Evolutionary conservation across 2,113 vertebrate genomes (phyloP).

Genomic region (Acrocephalus kingi): DNA sequence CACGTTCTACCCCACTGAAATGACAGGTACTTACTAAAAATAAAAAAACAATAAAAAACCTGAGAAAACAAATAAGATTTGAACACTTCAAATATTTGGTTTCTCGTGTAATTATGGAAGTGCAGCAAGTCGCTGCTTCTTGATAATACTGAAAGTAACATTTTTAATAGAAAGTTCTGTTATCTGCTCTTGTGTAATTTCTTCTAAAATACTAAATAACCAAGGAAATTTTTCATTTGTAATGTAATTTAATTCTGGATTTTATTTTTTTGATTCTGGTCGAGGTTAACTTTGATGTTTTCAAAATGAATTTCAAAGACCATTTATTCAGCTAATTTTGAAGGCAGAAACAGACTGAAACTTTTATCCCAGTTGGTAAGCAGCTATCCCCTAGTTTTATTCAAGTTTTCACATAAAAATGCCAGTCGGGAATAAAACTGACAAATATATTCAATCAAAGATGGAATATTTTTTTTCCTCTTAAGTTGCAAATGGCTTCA

Average conservation of each 20-base stretch:
- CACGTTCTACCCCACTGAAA: neutral
- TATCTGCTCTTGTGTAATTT: slow-evolving; percentile 15
- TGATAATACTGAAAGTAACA: neutral
- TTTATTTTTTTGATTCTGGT: slow-evolving; percentile 70
- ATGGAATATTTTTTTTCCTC: slow-evolving; percentile 85
- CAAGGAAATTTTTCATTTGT: slow-evolving; percentile 64
- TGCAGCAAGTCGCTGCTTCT: neutral
- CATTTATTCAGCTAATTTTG: slow-evolving; percentile 76
- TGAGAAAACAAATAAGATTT: neutral
- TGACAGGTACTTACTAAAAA: neutral
- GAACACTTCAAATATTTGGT: neutral
- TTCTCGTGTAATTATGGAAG: neutral
- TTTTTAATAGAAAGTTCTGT: slow-evolving; percentile 23
- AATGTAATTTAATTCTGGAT: slow-evolving; percentile 63
- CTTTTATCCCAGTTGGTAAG: slow-evolving; percentile 80
- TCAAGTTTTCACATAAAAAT: slow-evolving; percentile 89
- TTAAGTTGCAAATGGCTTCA: slow-evolving; percentile 99
- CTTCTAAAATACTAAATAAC: slow-evolving; percentile 19
- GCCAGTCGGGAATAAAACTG: slow-evolving; percentile 92
- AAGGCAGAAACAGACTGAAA: slow-evolving; percentile 75
- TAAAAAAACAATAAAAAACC: neutral
- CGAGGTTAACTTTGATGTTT: slow-evolving; percentile 73
- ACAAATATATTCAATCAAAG: slow-evolving; percentile 94
- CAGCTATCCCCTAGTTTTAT: slow-evolving; percentile 81
- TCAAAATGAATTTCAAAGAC: slow-evolving; percentile 73